These are phyloP conservation scores for Calidris pygmaea DNA, from an alignment of 2,113 vertebrate species.

Conservation along the genomic window DNA sequence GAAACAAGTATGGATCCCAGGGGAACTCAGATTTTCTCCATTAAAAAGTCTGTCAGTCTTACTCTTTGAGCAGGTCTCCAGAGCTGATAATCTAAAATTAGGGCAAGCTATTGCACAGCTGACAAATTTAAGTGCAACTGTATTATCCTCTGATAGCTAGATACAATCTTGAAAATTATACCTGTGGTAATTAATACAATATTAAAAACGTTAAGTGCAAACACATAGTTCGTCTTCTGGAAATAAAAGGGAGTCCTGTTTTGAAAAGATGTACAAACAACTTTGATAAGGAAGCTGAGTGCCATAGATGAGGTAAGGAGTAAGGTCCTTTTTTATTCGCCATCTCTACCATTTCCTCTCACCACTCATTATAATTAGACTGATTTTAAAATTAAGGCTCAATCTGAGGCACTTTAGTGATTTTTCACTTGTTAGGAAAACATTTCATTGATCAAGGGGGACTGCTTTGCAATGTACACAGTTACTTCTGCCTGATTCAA, in stretches of 20 bases:
- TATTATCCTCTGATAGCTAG: slow-evolving; percentile 60
- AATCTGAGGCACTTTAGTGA: background rate
- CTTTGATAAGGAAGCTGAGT: background rate
- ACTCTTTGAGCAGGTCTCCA: slow-evolving; percentile 51
- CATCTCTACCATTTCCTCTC: background rate
- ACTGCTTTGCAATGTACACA: background rate
- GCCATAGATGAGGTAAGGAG: background rate
- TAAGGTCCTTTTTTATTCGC: background rate
- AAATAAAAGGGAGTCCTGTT: background rate
- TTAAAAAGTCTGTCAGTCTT: slow-evolving; percentile 72
- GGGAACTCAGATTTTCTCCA: slow-evolving; percentile 61
- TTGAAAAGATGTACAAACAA: background rate
- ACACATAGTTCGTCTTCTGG: background rate
- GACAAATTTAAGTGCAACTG: slow-evolving; percentile 71
- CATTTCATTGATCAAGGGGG: background rate
- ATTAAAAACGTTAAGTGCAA: slow-evolving; percentile 24
- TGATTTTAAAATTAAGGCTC: slow-evolving; percentile 2
- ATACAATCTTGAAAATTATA: slow-evolving; percentile 68
- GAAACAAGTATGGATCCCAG: slow-evolving; percentile 45
- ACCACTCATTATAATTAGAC: background rate
- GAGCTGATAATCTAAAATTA: slow-evolving; percentile 73
- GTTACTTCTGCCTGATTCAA: background rate
- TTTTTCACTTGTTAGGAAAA: background rate
- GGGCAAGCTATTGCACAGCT: slow-evolving; percentile 65
- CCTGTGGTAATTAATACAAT: slow-evolving; percentile 62